Evolutionary conservation across 2,113 vertebrate species (phyloP).

Genomic region (Psittacula cyanocephala): DNA sequence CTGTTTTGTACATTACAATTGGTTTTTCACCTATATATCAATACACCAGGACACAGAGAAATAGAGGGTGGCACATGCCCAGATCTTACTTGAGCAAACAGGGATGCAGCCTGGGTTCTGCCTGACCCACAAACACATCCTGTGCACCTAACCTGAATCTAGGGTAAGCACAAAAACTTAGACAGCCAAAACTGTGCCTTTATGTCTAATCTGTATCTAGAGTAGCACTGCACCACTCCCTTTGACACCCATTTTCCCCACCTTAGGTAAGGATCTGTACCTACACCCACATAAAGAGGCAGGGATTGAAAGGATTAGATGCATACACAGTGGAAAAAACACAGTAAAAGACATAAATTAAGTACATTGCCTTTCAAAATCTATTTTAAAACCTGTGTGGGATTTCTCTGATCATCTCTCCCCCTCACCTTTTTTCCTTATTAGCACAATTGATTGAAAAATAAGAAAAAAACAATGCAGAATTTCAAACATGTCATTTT

Average conservation of each 20-base stretch:
- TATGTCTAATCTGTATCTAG: background rate
- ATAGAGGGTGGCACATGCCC: background rate
- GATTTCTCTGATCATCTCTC: conserved; percentile 46
- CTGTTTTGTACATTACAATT: background rate
- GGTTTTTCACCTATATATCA: rapidly evolving
- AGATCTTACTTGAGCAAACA: background rate
- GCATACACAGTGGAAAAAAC: background rate
- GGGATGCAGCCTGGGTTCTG: background rate
- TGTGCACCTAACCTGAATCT: background rate
- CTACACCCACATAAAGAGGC: background rate
- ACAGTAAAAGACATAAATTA: background rate
- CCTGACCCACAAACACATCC: background rate
- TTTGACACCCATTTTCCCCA: background rate
- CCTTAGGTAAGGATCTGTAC: background rate
- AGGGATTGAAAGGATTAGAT: background rate
- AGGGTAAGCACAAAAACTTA: background rate
- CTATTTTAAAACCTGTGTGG: conserved; percentile 40
- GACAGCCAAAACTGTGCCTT: background rate
- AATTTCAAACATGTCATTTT: conserved; percentile 26
- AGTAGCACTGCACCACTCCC: background rate
- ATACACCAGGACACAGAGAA: background rate
- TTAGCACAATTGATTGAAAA: background rate
- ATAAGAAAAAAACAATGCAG: background rate
- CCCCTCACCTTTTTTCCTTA: background rate
- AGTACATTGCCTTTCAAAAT: background rate